Conservation (phyloP, 2,797 vertebrate species). For the Fringilla coelebs region DNA sequence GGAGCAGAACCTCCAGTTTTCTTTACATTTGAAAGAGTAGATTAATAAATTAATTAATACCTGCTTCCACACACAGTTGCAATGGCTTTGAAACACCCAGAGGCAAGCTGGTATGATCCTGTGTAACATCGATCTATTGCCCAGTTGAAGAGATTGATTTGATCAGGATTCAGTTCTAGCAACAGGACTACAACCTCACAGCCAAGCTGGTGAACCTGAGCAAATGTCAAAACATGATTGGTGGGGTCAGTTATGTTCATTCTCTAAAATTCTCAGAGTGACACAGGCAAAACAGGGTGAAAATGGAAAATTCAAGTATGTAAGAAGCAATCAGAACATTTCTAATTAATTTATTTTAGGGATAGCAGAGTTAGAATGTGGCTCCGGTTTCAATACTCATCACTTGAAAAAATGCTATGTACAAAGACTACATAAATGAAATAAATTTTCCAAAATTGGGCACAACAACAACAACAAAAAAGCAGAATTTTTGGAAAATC, state of each 20-base stretch:
- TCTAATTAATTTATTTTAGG: not conserved
- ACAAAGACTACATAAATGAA: not conserved
- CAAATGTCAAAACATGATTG: not conserved
- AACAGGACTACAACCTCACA: constrained; percentile 97
- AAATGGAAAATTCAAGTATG: not conserved
- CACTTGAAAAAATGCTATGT: not conserved
- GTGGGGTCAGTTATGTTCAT: not conserved
- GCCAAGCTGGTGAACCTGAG: constrained; percentile 94
- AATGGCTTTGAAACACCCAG: constrained; percentile 98
- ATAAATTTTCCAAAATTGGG: not conserved
- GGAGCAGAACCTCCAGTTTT: not conserved
- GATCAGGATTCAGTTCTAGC: constrained; percentile 95
- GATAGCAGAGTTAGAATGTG: not conserved
- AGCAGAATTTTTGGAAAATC: not conserved
- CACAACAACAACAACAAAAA: not conserved
- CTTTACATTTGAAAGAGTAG: not conserved
- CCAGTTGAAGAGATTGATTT: constrained; percentile 98
- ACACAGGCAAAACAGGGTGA: not conserved
- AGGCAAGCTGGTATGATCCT: constrained; percentile 95
- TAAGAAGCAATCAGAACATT: not conserved
- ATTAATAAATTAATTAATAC: constrained; percentile 65
- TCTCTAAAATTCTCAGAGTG: not conserved
- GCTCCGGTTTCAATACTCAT: not conserved
- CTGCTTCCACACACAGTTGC: constrained; percentile 97
- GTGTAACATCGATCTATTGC: constrained; percentile 98